phyloP scores from a whole-genome alignment of 2,113 vertebrate species.

The Fulica atra region DNA sequence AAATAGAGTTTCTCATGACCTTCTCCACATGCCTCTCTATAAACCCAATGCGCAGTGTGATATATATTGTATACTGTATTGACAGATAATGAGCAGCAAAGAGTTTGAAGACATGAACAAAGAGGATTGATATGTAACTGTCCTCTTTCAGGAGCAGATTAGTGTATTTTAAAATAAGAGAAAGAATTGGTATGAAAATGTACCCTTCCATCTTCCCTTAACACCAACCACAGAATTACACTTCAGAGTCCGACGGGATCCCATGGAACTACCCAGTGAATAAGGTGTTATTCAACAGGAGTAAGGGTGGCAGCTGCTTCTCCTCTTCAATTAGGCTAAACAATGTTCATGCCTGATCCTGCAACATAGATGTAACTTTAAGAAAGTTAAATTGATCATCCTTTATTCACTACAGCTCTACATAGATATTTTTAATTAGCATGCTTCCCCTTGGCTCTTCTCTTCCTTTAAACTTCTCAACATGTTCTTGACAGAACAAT shows the following conservation, averaged over 20 bases:
- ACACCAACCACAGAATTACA: background rate
- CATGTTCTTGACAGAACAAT: constrained; percentile 66
- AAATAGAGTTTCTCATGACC: background rate
- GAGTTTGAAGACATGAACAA: background rate
- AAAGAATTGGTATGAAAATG: background rate
- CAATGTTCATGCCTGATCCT: background rate
- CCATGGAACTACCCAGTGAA: background rate
- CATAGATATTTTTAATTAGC: constrained; percentile 56
- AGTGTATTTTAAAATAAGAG: background rate
- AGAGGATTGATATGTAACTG: background rate
- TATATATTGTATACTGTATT: background rate
- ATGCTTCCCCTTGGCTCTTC: constrained; percentile 35
- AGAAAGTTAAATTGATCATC: constrained; percentile 26
- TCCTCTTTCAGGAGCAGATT: background rate
- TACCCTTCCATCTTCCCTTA: background rate
- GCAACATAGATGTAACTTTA: background rate
- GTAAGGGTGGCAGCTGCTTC: background rate
- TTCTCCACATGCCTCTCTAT: background rate
- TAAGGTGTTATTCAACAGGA: background rate
- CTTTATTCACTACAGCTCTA: background rate
- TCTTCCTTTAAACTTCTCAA: constrained; percentile 52
- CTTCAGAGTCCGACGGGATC: accelerated
- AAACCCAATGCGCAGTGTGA: background rate
- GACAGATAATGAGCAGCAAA: background rate
- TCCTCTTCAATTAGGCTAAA: background rate